Conservation (phyloP, 2,888 invertebrate species). For the Prenolepis imparis region DNA sequence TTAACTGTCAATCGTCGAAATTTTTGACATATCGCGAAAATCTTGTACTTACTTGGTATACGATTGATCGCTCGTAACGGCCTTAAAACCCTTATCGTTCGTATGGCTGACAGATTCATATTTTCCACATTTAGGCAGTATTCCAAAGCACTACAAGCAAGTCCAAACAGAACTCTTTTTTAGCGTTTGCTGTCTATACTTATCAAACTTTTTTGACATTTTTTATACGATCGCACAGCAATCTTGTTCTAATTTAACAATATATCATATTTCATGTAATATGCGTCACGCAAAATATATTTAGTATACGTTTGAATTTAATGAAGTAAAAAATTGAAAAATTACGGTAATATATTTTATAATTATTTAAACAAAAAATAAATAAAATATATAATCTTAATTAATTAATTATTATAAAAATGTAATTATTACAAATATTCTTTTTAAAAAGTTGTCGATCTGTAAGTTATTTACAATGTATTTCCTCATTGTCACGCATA, state of each 20-base stretch:
- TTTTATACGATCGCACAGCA: neutral
- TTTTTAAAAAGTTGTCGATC: neutral
- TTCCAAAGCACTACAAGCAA: slow-evolving; percentile 91
- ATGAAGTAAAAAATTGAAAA: neutral
- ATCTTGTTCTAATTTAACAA: slow-evolving; percentile 8
- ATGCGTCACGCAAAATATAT: neutral
- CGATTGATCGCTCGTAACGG: slow-evolving; percentile 99
- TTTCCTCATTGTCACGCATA: neutral
- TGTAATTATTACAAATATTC: neutral
- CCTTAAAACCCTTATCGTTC: slow-evolving; percentile 98
- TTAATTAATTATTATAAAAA: neutral
- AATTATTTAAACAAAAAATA: neutral
- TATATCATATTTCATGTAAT: neutral
- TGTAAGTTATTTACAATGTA: neutral
- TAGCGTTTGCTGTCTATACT: neutral
- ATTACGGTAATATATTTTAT: slow-evolving; percentile 6
- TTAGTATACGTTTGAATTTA: neutral
- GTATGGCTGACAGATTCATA: slow-evolving; percentile 98
- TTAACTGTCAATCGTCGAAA: slow-evolving; percentile 3
- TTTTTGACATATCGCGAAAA: slow-evolving; percentile 15
- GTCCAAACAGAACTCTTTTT: slow-evolving; percentile 44
- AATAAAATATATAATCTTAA: neutral
- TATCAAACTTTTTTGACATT: neutral
- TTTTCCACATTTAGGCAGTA: slow-evolving; percentile 98
- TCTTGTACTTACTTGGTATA: slow-evolving; percentile 96